Evolutionary conservation across 2,797 vertebrate genomes (phyloP).

Genomic region (Rhyacichthys aspro): DNA sequence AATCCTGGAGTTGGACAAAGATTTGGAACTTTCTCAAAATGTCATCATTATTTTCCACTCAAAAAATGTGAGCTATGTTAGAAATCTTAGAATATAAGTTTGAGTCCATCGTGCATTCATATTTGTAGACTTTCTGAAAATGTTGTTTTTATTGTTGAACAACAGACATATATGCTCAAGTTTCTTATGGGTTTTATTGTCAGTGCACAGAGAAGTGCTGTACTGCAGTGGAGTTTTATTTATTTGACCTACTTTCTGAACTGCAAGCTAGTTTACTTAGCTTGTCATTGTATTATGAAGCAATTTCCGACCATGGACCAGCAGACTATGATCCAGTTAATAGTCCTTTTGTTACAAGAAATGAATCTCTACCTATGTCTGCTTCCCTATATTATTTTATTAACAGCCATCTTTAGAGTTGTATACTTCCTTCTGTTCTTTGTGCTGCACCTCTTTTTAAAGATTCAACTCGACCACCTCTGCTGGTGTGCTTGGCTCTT

Average conservation of each 20-base stretch:
- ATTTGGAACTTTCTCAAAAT: no score
- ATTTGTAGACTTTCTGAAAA: no score
- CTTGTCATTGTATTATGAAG: background rate
- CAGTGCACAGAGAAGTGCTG: no score
- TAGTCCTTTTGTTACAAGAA: background rate
- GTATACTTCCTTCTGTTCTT: background rate
- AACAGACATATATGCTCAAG: no score
- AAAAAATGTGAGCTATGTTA: background rate
- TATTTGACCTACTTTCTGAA: background rate
- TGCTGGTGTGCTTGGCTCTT: slow-evolving; percentile 25
- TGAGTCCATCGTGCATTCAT: no score
- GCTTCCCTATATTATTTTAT: background rate
- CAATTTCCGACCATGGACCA: background rate
- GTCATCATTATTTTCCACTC: no score
- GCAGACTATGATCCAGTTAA: background rate
- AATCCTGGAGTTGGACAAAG: no score
- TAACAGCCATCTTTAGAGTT: background rate
- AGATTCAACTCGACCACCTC: slow-evolving; percentile 46
- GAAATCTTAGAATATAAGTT: background rate
- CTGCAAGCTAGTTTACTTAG: background rate
- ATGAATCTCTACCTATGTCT: background rate
- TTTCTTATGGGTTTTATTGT: no score
- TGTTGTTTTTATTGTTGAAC: no score
- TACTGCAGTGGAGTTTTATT: background rate
- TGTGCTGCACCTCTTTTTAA: slow-evolving; percentile 9